Evolutionary conservation across 2,797 vertebrate genomes (phyloP).

Genomic region (Iguana delicatissima): DNA sequence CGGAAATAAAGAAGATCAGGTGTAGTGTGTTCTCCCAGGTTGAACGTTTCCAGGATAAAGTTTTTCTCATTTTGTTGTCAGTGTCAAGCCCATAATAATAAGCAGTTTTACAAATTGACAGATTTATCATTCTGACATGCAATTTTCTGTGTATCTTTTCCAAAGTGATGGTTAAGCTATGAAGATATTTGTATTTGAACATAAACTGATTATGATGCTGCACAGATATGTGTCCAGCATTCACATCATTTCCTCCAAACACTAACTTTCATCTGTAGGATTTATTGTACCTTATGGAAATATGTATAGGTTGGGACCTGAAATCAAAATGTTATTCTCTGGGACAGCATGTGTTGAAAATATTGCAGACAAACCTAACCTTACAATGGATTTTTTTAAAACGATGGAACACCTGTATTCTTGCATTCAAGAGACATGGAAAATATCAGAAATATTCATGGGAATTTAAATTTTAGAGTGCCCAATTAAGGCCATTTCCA

Average conservation of each 20-base stretch:
- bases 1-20: constrained; percentile 61
- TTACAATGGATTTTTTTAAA: not conserved
- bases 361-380: not conserved
- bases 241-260: constrained; percentile 42
- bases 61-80: constrained; percentile 65
- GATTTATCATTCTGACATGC: constrained; percentile 78
- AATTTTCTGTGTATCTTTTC: constrained; percentile 76
- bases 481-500: no score
- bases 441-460: not conserved
- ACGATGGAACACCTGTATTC: not conserved
- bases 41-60: constrained; percentile 50
- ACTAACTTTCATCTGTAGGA: constrained; percentile 26
- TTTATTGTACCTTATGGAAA: constrained; percentile 32
- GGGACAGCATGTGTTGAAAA: constrained; percentile 29
- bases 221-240: constrained; percentile 53
- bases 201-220: constrained; percentile 69
- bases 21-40: constrained; percentile 30
- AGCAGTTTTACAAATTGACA: constrained; percentile 75
- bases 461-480: not conserved
- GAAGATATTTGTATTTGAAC: constrained; percentile 65
- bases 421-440: not conserved
- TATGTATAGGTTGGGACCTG: constrained; percentile 15
- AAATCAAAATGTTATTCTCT: not conserved
- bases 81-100: constrained; percentile 67
- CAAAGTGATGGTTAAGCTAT: constrained; percentile 65